phyloP scores from a whole-genome alignment of 2,113 vertebrate species.

The Haemorhous mexicanus region DNA sequence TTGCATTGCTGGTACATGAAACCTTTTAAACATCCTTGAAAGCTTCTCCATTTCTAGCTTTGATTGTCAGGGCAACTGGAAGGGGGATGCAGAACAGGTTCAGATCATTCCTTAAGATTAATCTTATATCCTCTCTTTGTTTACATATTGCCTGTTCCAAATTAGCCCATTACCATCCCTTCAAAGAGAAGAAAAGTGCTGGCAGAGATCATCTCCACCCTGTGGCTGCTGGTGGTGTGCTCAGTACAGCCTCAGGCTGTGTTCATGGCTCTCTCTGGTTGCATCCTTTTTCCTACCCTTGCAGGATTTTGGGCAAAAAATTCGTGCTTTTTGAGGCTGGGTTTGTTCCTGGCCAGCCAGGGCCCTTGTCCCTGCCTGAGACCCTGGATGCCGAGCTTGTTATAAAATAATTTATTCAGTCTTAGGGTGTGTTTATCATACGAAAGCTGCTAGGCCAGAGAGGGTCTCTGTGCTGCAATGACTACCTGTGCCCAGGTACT shows the following conservation, averaged over 20 bases:
- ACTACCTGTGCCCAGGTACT: background rate
- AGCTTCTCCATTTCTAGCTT: background rate
- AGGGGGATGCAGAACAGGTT: background rate
- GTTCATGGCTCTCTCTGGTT: background rate
- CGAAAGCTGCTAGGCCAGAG: background rate
- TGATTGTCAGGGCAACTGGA: background rate
- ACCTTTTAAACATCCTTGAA: background rate
- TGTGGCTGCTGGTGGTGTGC: background rate
- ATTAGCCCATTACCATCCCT: background rate
- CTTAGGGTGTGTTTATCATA: fast-evolving
- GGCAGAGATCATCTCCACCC: background rate
- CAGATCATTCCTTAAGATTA: background rate
- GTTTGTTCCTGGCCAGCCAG: background rate
- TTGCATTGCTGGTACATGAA: background rate
- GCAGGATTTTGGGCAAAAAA: background rate
- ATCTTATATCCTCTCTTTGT: background rate
- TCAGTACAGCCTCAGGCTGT: background rate
- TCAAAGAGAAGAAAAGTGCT: background rate
- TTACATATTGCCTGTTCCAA: background rate
- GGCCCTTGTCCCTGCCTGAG: background rate
- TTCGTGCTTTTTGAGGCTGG: fast-evolving
- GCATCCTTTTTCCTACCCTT: background rate
- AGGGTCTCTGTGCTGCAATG: background rate
- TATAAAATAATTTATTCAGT: background rate
- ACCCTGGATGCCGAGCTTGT: background rate